These are phyloP conservation scores for Sesia apiformis DNA, from an alignment of 2,888 invertebrate genomes.

Conservation along the genomic window DNA sequence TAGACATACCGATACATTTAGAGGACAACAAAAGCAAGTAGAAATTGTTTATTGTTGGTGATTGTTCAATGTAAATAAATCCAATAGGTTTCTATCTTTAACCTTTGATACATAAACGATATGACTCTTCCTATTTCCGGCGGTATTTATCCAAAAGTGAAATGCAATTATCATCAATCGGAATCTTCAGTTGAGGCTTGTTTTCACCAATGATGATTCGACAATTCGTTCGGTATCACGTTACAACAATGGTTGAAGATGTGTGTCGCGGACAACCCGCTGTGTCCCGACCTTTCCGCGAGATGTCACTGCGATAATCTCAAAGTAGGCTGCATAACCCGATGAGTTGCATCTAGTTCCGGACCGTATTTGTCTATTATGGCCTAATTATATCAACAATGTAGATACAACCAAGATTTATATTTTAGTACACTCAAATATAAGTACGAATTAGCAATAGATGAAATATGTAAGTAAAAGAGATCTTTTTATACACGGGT, in stretches of 20 bases:
- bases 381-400: too few species aligned
- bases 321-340: neutral
- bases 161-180: conserved; percentile 37
- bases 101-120: conserved; percentile 31
- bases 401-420: too few species aligned
- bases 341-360: neutral
- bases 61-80: neutral
- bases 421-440: too few species aligned
- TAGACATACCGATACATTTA: too few species aligned
- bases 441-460: too few species aligned
- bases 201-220: conserved; percentile 55
- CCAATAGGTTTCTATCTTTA: conserved; percentile 8
- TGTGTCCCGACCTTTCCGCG: conserved; percentile 24
- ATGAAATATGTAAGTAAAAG: too few species aligned
- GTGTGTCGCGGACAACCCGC: conserved; percentile 23
- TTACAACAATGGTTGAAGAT: conserved; percentile 25
- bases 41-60: neutral
- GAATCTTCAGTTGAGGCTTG: conserved; percentile 28
- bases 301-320: conserved; percentile 9
- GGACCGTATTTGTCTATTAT: too few species aligned
- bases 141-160: conserved; percentile 42
- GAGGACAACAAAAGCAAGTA: too few species aligned
- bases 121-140: conserved; percentile 9
- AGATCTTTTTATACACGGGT: too few species aligned
- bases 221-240: conserved; percentile 19